Base-by-base conservation (phyloP, 2,113 vertebrate genomes). In the Scomber scombrus region DNA sequence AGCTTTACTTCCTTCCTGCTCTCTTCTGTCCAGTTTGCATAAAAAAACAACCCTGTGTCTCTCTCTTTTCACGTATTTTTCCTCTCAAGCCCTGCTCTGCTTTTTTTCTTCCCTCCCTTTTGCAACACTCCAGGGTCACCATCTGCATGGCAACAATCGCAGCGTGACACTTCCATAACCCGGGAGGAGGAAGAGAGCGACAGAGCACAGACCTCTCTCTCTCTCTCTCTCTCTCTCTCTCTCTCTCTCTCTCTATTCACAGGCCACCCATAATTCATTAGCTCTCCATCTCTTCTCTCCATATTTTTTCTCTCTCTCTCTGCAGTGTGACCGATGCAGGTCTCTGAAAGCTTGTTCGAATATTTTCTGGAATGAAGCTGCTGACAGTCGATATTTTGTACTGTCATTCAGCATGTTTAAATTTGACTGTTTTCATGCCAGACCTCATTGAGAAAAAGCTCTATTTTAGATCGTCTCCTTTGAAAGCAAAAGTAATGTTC, bases 81-180 rank as follows among this genome's bases (percentile, higher is more conserved):
- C 5, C 51, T 80, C 34, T 60, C 14, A 4, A 65, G 68, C 62
- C 62, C 52, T 5, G 31, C 67, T 82, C 23, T 63, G 47, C 43
- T 79, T 82, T 85, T 71, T 14, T 2, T 14, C 3, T 19, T 14
- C 19, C 49, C 5, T 46, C 11, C 23, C 21, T 66, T 71, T 75
- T 62, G 61, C 84, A 67, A 47, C 79, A 63, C 89, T 60, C 81
- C 80, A 65, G 79, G 85, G 85, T 89, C 75, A 50, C 84, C 70
- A 82, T 89, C 88, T 88, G 88, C 91, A 89, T 77, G 85, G 81
- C 84, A 80, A 84, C 81, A 84, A 83, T 83, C 82, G 13, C 78
- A 89, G 89, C 68, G 21, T 85, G 86, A 89, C 91, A 85, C 91
- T 85, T 89, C 87, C 79, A 56, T 58, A 88, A 87, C 81, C 91